Conservation (phyloP, 35 echinoderm and acorn worm species). For the Heliocidaris tuberculata region DNA sequence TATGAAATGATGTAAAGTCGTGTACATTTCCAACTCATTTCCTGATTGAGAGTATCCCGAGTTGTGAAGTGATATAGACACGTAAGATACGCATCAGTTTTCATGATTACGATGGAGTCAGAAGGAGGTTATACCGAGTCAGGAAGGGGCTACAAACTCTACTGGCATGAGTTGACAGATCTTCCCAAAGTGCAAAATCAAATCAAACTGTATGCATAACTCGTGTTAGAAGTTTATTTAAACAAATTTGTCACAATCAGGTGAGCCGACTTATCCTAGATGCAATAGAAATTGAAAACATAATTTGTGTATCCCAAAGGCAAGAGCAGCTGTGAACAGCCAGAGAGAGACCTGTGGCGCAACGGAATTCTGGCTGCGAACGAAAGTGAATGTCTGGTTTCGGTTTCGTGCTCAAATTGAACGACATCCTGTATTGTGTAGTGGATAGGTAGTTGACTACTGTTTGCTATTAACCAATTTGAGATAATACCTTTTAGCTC, state of each 20-base stretch:
- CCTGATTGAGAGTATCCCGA: not conserved
- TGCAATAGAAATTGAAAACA: not conserved
- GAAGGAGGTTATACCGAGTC: not conserved
- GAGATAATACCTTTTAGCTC: not conserved
- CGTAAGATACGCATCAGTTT: not conserved
- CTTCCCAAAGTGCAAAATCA: not conserved
- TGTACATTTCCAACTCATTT: not conserved
- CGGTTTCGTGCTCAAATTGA: not conserved
- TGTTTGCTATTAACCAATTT: not conserved
- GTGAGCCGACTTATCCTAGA: not conserved
- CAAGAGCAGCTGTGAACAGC: not conserved
- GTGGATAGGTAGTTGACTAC: not conserved
- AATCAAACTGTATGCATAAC: not conserved
- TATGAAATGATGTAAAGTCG: not conserved
- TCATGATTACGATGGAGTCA: not conserved
- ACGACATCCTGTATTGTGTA: not conserved
- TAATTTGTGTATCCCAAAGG: not conserved
- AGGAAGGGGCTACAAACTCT: not conserved
- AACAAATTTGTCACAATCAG: not conserved
- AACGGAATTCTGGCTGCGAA: not conserved
- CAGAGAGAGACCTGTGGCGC: not conserved
- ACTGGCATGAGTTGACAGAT: not conserved
- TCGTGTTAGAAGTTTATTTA: not conserved
- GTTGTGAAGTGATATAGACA: not conserved
- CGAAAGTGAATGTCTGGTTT: not conserved